Percentiles rank a stretch among this genome's conserved stretches.
Evolutionary conservation across 2,113 vertebrate species (phyloP).

Genomic region (Stercorarius parasiticus): DNA sequence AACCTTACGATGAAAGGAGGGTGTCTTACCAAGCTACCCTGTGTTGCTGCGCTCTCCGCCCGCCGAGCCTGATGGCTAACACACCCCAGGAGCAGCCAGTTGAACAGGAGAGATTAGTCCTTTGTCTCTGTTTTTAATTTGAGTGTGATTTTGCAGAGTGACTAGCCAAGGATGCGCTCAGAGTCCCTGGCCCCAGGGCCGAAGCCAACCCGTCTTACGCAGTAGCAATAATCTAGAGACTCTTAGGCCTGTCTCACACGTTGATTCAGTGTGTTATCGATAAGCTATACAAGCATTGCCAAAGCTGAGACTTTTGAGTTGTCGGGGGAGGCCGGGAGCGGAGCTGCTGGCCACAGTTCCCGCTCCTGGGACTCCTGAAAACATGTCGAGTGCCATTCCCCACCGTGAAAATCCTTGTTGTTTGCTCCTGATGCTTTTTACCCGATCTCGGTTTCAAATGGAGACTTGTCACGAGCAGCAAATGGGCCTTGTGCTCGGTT

Average conservation of each 20-base stretch:
- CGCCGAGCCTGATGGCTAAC: not conserved
- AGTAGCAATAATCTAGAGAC: slow-evolving; percentile 32
- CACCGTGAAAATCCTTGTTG: not conserved
- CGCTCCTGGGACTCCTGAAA: not conserved
- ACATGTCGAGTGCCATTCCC: not conserved
- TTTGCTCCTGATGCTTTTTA: not conserved
- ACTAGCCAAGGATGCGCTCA: not conserved
- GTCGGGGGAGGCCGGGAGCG: not conserved
- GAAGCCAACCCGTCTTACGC: not conserved
- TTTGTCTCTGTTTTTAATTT: not conserved
- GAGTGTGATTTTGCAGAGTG: not conserved
- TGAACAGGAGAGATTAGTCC: not conserved
- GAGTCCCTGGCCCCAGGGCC: not conserved
- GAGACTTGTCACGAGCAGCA: fast-evolving
- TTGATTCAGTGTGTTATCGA: not conserved
- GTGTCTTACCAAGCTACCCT: not conserved
- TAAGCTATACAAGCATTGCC: not conserved
- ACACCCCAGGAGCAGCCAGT: not conserved
- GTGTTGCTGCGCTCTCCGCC: not conserved
- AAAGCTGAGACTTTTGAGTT: not conserved
- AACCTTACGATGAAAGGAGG: not conserved
- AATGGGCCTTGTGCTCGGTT: fast-evolving
- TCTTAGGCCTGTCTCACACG: not conserved
- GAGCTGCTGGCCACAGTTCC: not conserved
- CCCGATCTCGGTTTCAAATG: not conserved